phyloP scores from a whole-genome alignment of 2,797 vertebrate species.

The Poeciliopsis presidionis region DNA sequence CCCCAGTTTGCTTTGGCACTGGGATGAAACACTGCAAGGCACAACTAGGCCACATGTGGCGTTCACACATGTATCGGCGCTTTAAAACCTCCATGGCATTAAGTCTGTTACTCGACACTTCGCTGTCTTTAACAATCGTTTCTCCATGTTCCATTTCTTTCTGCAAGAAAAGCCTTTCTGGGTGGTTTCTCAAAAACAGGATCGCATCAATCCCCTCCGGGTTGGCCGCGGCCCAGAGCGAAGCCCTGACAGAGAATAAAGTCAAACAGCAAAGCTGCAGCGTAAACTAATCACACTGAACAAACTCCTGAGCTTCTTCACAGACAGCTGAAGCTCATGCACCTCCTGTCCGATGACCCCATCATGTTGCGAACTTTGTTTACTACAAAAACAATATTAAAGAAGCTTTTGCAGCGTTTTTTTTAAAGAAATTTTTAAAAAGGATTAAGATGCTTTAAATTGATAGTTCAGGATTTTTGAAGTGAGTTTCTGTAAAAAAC shows the following conservation, averaged over 20 bases:
- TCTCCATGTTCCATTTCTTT: conserved; percentile 28
- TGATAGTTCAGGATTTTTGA: not conserved
- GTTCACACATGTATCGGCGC: conserved; percentile 41
- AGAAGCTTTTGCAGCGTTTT: conserved; percentile 65
- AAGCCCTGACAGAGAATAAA: conserved; percentile 47
- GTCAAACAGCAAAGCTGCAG: conserved; percentile 33
- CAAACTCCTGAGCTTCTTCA: conserved; percentile 24
- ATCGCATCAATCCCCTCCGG: conserved; percentile 36
- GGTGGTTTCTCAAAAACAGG: conserved; percentile 41
- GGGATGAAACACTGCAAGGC: conserved; percentile 59
- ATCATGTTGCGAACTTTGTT: conserved; percentile 22
- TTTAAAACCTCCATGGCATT: conserved; percentile 49
- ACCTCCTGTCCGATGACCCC: conserved; percentile 32
- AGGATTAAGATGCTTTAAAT: not conserved
- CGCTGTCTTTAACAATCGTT: conserved; percentile 58
- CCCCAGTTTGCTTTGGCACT: conserved; percentile 69
- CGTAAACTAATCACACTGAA: conserved; percentile 31
- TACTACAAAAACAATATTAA: conserved; percentile 65
- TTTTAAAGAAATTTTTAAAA: conserved; percentile 56
- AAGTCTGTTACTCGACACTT: conserved; percentile 57
- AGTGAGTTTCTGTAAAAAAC: not conserved
- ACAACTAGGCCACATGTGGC: conserved; percentile 57
- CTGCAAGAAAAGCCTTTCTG: conserved; percentile 49
- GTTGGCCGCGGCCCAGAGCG: conserved; percentile 45
- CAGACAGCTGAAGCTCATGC: conserved; percentile 22